Evolutionary conservation across 2,888 invertebrate genomes (phyloP).

Genomic region (Torymus texanus): DNA sequence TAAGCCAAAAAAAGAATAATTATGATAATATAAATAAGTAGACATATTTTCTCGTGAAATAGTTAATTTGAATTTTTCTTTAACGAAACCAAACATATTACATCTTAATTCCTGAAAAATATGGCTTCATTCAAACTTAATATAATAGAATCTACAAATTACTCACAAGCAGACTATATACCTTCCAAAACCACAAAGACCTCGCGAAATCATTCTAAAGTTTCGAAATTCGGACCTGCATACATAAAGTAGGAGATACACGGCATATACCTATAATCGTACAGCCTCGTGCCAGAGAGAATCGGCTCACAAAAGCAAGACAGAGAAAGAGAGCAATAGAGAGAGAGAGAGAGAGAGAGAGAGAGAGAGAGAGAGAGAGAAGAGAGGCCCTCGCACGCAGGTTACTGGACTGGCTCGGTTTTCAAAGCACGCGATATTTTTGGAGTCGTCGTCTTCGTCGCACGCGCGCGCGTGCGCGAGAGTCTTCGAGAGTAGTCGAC

Average conservation of each 20-base stretch:
- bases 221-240: background rate
- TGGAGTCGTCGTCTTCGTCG: slow-evolving; percentile 57
- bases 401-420: slow-evolving; percentile 57
- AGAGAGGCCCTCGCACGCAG: slow-evolving; percentile 29
- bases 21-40: no score
- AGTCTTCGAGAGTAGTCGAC: slow-evolving; percentile 23
- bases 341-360: slow-evolving; percentile 2
- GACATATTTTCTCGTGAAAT: no score
- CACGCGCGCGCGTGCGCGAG: slow-evolving; percentile 44
- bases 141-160: no score
- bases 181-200: no score
- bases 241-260: no score
- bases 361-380: slow-evolving; percentile 4
- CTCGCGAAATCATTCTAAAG: background rate
- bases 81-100: no score
- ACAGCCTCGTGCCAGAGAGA: slow-evolving; percentile 10
- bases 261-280: background rate
- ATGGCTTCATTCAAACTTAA: no score
- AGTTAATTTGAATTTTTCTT: no score
- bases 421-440: slow-evolving; percentile 58
- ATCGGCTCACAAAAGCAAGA: background rate
- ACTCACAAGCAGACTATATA: no score
- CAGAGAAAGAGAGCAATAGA: background rate
- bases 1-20: no score
- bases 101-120: no score